Evolutionary conservation across 2,113 vertebrate genomes (phyloP).

Genomic region (Sebastes schlegelii): DNA sequence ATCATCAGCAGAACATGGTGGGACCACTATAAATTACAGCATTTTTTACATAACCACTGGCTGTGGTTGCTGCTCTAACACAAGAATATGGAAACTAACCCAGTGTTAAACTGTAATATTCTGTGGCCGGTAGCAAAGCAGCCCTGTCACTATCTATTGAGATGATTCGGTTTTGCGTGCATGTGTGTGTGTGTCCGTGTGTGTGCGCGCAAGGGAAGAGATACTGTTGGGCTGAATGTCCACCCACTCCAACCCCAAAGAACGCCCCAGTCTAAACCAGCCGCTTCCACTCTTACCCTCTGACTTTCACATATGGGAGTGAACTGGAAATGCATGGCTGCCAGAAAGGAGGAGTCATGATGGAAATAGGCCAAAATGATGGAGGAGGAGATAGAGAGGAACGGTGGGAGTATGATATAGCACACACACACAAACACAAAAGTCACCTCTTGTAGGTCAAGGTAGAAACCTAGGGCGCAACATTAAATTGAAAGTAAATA

Average conservation of each 20-base stretch:
- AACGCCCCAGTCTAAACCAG: conserved; percentile 74
- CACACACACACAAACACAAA: conserved; percentile 5
- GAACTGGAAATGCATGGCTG: conserved; percentile 74
- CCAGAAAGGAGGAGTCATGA: conserved; percentile 76
- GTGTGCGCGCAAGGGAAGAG: conserved; percentile 13
- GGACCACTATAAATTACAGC: conserved; percentile 79
- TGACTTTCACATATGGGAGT: conserved; percentile 81
- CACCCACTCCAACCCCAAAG: conserved; percentile 75
- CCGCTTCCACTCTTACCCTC: conserved; percentile 72
- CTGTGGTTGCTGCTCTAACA: conserved; percentile 73
- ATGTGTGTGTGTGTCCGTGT: conserved; percentile 31
- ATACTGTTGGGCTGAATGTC: conserved; percentile 60
- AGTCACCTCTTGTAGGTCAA: conserved; percentile 54
- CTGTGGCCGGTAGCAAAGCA: conserved; percentile 72
- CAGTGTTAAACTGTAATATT: conserved; percentile 80
- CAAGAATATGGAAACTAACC: conserved; percentile 80
- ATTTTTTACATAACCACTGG: conserved; percentile 77
- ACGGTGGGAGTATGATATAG: conserved; percentile 55
- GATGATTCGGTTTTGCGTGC: conserved; percentile 62
- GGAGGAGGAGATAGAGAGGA: conserved; percentile 65
- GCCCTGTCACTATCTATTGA: conserved; percentile 76
- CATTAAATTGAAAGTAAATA: conserved; percentile 51
- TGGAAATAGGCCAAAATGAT: conserved; percentile 82
- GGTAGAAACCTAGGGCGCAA: conserved; percentile 35
- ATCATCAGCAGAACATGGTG: conserved; percentile 79